Percentiles rank a stretch among this genome's conserved stretches.
phyloP scores from a whole-genome alignment of 2,797 vertebrate genomes.

The Lithobates pipiens region DNA sequence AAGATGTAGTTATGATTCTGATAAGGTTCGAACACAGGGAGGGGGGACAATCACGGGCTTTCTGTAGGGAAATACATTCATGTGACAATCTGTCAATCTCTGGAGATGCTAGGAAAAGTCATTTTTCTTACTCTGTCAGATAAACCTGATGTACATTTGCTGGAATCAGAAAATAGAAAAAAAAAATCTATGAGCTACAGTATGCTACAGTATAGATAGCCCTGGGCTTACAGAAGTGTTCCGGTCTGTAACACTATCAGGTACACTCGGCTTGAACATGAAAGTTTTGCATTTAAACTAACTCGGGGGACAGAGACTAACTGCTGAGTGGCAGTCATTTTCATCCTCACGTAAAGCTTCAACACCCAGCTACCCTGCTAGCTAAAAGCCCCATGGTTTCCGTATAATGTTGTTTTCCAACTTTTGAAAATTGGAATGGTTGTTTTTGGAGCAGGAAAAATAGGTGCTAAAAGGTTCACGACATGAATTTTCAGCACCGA shows the following conservation, averaged over 20 bases:
- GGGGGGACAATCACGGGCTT: background rate
- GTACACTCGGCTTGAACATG: no score
- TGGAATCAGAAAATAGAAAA: constrained; percentile 1
- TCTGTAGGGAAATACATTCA: constrained; percentile 29
- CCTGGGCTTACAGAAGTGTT: background rate
- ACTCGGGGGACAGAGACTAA: no score
- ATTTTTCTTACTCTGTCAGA: background rate
- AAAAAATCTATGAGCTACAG: background rate
- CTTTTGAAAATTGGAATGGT: no score
- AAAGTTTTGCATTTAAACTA: no score
- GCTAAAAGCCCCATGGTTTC: no score
- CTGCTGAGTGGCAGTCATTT: no score
- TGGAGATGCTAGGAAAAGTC: background rate
- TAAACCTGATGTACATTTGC: background rate
- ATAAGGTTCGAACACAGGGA: background rate
- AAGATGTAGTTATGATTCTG: constrained; percentile 18
- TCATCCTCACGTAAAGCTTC: no score
- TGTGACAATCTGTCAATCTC: constrained; percentile 35
- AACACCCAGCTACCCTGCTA: no score
- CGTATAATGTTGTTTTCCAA: no score
- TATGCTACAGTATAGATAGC: background rate
- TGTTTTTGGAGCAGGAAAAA: no score
- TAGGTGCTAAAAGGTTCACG: no score
- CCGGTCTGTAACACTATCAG: background rate
- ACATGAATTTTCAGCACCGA: no score